These are phyloP conservation scores for Lochmaea crataegi DNA, from an alignment of 2,888 invertebrate genomes.

Conservation along the genomic window DNA sequence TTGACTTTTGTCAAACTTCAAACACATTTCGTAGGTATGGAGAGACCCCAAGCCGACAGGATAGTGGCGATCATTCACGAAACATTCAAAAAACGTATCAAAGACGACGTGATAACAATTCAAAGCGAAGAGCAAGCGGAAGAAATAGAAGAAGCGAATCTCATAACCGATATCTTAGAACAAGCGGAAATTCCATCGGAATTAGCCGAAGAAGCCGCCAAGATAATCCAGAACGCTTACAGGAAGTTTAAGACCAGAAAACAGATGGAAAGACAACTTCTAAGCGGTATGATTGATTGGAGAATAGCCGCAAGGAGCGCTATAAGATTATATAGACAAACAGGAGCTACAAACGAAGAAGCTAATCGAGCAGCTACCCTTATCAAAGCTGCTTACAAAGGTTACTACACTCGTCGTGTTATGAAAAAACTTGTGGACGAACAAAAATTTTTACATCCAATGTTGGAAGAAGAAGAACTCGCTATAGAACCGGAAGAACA, in stretches of 20 bases:
- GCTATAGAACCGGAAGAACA: conserved; percentile 19
- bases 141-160: conserved; percentile 52
- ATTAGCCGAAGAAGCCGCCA: conserved; percentile 59
- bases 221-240: conserved; percentile 60
- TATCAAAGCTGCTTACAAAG: conserved; percentile 64
- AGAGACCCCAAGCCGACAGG: conserved; percentile 56
- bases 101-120: conserved; percentile 1
- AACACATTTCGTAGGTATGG: conserved; percentile 43
- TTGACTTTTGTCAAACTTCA: too few relatives aligned
- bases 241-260: conserved; percentile 46
- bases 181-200: conserved; percentile 52
- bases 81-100: conserved; percentile 43
- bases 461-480: conserved; percentile 32
- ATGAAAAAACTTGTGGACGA: conserved; percentile 53
- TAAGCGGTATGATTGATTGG: conserved; percentile 63
- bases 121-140: conserved; percentile 30
- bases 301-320: conserved; percentile 62
- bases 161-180: conserved; percentile 54
- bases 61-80: conserved; percentile 58
- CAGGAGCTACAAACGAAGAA: conserved; percentile 61
- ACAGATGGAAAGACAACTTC: conserved; percentile 53
- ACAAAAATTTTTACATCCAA: conserved; percentile 20
- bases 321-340: conserved; percentile 59
- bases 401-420: conserved; percentile 61
- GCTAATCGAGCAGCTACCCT: conserved; percentile 62